Percentiles rank a stretch among this genome's conserved stretches.
These are phyloP conservation scores for Arothron firmamentum DNA, from an alignment of 2,113 vertebrate species.

Conservation along the genomic window DNA sequence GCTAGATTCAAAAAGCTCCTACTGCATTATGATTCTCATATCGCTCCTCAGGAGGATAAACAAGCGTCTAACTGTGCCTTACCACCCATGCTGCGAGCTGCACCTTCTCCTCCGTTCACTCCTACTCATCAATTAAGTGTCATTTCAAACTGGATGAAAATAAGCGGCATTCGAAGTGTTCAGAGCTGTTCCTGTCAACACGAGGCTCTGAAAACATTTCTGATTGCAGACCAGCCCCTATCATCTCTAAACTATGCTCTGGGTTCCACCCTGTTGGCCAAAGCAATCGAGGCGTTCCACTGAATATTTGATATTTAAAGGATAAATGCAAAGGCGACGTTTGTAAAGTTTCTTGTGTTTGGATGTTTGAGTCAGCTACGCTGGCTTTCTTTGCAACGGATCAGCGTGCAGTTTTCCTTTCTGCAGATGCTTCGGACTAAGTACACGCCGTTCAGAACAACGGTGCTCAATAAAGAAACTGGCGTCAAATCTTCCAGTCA, in stretches of 20 bases:
- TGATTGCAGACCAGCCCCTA: conserved; percentile 44
- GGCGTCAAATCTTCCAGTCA: conserved; percentile 20
- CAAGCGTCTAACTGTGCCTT: conserved; percentile 23
- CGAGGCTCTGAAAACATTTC: conserved; percentile 20
- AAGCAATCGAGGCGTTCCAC: background rate
- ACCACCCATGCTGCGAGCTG: conserved; percentile 55
- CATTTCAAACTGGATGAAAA: conserved; percentile 53
- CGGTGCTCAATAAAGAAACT: conserved; percentile 22
- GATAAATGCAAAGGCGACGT: background rate
- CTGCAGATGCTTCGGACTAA: conserved; percentile 7
- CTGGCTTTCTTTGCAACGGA: background rate
- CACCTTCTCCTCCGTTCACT: conserved; percentile 26
- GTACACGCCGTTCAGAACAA: conserved; percentile 38
- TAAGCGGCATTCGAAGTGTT: conserved; percentile 44
- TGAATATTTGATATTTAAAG: background rate
- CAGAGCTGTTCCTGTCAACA: conserved; percentile 44
- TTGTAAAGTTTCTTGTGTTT: background rate
- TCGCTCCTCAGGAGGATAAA: conserved; percentile 37
- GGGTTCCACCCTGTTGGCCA: conserved; percentile 24
- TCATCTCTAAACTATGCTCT: conserved; percentile 40
- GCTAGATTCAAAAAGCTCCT: background rate
- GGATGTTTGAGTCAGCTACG: background rate
- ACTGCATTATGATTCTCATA: conserved; percentile 26
- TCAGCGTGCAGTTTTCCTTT: conserved; percentile 5
- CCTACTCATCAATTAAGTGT: conserved; percentile 41